Evolutionary conservation across 1,140 invertebrate species (phyloP), one percentile per base, ranked within the genome.

Genomic region (Sesamia nonagrioides): DNA sequence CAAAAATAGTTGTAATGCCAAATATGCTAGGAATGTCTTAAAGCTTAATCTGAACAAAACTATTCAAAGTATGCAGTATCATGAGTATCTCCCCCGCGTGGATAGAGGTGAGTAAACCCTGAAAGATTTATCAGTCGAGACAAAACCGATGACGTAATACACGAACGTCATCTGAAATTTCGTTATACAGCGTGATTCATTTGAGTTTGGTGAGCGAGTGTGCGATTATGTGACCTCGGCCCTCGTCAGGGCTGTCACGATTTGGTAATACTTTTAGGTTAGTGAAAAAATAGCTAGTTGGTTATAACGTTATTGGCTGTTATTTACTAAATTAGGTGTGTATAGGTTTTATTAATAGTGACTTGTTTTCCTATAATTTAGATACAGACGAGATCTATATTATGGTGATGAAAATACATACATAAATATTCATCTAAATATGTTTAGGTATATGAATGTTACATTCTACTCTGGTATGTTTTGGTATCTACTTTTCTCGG

Each of bases 171-270:
- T 79, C 45, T 63, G 27, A 78, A 82, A 81, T 83, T 84, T 80
- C 69, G 79, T 81, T 77, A 83, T 60, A 50, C 50, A n/a, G 48
- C 60, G 73, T 90, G 86, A 89, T 82, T 90, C 87, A 88, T 80
- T 76, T 68, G 76, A 78, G 61, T 79, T 78, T 61, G 40, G 52
- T 74, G 71, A 74, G 50, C 48, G 48, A 72, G 33, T 54, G 50
- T 72, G 37, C 35, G 35, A 48, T 56, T 56, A 74, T 61, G 18
- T 74, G 79, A 85, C 82, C 85, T 85, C 83, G 72, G 85, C 84
- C 84, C 85, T 86, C 84, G 42, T 56, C 35, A 58, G 52, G 52
- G 52, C 37, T 71, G 27, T 35, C 68, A 27, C 27, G 17, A 33
- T 6, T 60, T 60, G 27, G 3, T n/a, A 63, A 21, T 40, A 37